A percentile compares a stretch with the other conserved stretches of the same genome.
These are phyloP conservation scores for Campoplex nolae DNA, from an alignment of 2,888 invertebrate genomes.

Conservation along the genomic window DNA sequence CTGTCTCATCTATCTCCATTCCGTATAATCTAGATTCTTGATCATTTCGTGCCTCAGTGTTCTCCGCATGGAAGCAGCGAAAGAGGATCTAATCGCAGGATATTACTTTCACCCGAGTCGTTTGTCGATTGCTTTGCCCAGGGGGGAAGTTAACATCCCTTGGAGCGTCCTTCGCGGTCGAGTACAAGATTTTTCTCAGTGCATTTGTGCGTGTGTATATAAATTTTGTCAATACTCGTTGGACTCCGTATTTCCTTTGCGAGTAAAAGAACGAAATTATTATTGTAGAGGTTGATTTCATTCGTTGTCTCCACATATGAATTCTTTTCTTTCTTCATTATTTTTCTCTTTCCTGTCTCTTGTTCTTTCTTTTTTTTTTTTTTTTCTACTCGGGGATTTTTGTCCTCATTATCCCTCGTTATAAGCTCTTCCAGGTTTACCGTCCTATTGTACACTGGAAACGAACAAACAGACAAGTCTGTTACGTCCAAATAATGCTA, in stretches of 20 bases:
- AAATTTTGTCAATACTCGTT: background rate
- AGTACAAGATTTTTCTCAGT: background rate
- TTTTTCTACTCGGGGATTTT: background rate
- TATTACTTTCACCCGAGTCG: slow-evolving; percentile 59
- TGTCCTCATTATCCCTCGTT: background rate
- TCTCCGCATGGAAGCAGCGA: slow-evolving; percentile 1
- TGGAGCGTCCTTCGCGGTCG: background rate
- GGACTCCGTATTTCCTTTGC: background rate
- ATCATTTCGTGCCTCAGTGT: background rate
- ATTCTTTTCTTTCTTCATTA: background rate
- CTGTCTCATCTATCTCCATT: slow-evolving; percentile 12
- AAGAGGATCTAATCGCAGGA: slow-evolving; percentile 60
- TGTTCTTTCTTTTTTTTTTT: background rate
- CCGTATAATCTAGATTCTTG: slow-evolving; percentile 2
- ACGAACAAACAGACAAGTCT: background rate
- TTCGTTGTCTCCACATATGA: background rate
- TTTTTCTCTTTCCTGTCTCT: background rate
- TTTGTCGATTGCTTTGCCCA: slow-evolving; percentile 52
- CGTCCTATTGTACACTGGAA: background rate
- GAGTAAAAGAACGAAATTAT: background rate
- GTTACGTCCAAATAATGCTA: background rate
- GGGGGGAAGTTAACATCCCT: slow-evolving; percentile 39
- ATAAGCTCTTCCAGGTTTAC: background rate
- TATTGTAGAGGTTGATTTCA: background rate
- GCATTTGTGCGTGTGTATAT: background rate